Evolutionary conservation across 1,140 invertebrate species (phyloP), one percentile per base, ranked within the genome.

Genomic region (Mercenaria mercenaria): DNA sequence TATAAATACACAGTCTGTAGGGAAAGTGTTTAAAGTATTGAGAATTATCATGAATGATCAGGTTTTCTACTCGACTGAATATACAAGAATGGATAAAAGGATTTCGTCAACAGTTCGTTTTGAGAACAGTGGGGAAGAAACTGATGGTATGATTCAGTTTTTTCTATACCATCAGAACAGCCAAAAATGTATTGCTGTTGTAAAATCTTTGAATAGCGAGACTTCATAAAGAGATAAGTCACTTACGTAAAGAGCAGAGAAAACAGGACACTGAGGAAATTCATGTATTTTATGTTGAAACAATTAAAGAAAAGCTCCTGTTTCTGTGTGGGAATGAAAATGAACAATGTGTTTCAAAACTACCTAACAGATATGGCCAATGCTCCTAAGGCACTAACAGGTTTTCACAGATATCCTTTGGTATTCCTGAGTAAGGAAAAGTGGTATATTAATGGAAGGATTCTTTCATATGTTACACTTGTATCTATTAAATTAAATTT

Each of bases 81-180:
- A 79, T 29, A 79, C 41, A 26, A 47, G 76, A 79, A 47, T 79
- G 76, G 39, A 79, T 52, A 79, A 52, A 13, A 32, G 72, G 2
- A 76, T 76, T 2, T 76, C 32, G 11, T 41, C 6, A 10, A 37
- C 15, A 3, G 72, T 76, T 23, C 37, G 34, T 43, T 43, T 32
- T 43, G 41, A 72, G 32, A 72, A 15, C 23, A 29, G 32, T 34
- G 6, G 6, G 32, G 15, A 26, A 6, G 32, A 6, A 13, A 32
- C 8, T 10, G 32, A 6, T 8, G 43, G 6, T 47, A 15, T 15
- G 15, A 15, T 72, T 2, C 37, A 37, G 67, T 72, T 10, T 37
- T 72, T 37, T 72, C 37, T 72, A 3, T 26, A 18, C 6, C 20
- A 29, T n/a, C 6, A 20, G 8, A 6, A 72, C 8, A 72, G 11